Conservation (phyloP, 1,140 invertebrate species). For the Hypothenemus hampei region DNA sequence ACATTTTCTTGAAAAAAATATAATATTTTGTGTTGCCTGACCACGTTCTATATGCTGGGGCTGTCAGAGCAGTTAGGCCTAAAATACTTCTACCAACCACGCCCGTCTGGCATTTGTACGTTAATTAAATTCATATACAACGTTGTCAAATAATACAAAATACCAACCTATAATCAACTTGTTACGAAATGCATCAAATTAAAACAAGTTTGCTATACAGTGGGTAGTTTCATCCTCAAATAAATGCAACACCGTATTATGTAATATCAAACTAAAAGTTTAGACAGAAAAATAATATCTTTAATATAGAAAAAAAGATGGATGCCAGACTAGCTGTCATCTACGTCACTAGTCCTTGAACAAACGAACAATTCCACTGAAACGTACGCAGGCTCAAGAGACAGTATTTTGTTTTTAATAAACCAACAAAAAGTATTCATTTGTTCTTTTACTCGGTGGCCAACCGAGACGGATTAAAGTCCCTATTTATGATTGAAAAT, state of each 20-base stretch:
- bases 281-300: neutral
- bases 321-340: conserved; percentile 12
- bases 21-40: too few relatives aligned
- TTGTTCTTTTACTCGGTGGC: conserved; percentile 39
- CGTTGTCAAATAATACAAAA: neutral
- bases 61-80: too few relatives aligned
- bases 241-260: neutral
- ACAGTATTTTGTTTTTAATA: neutral
- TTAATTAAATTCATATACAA: neutral
- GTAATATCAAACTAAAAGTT: neutral
- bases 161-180: neutral
- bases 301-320: neutral
- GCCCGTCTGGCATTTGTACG: too few relatives aligned
- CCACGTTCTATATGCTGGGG: too few relatives aligned
- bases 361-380: neutral
- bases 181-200: neutral
- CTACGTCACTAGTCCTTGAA: neutral
- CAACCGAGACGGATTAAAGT: conserved; percentile 75
- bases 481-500: conserved; percentile 94
- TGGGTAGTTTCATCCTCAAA: neutral
- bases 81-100: too few relatives aligned
- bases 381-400: neutral
- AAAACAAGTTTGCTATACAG: neutral
- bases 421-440: neutral
- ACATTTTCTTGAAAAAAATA: too few relatives aligned